Evolutionary conservation across 2,113 vertebrate genomes (phyloP), one percentile per base, ranked within the genome.

Genomic region (Tympanuchus pallidicinctus): DNA sequence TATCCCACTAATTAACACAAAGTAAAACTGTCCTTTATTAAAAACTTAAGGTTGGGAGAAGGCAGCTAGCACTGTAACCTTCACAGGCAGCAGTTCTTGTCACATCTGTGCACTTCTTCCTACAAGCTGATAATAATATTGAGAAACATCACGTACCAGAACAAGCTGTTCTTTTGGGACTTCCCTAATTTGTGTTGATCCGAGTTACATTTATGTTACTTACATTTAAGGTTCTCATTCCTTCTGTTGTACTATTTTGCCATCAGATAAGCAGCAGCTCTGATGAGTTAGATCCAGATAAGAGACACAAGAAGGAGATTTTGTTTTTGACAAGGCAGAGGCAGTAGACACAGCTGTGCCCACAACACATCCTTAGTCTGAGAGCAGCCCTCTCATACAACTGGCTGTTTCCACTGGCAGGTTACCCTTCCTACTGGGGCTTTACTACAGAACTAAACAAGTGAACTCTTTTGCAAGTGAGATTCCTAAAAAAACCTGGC

Each of bases 401-500:
- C 27, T 1, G 27, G 30, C 32, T 69, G 32, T 9, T 73, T 27
- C 36, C 70, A 16, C 12, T 1, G 22, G 32, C 52, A 88, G 38
- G 38, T 8, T 60, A 40, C 11, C 11, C 32, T 24, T 60, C 34
- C 52, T 30, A n/a, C n/a, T n/a, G 67, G 16, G 30, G 56, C 61
- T 76, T 78, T 32, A 54, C 78, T 15, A 47, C 30, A 13, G 28
- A 43, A 59, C 9, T 57, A 27, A 70, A 40, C 32, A 57, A 92
- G 75, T 28, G 70, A 88, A 63, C 9, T 2, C 36, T 79, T 94
- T 77, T 86, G 21, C 19, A 45, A 63, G 86, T n/a, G 32, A 11
- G 6, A 38, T 22, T 79, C 82, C 85, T 84, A 84, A 61, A 78
- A 88, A 92, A 91, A 63, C 90, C 72, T 65, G 79, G 66, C 57